A percentile compares a stretch with the other conserved stretches of the same genome.
These are phyloP conservation scores for Diachasmimorpha longicaudata DNA, from an alignment of 1,140 invertebrate species.

Conservation along the genomic window DNA sequence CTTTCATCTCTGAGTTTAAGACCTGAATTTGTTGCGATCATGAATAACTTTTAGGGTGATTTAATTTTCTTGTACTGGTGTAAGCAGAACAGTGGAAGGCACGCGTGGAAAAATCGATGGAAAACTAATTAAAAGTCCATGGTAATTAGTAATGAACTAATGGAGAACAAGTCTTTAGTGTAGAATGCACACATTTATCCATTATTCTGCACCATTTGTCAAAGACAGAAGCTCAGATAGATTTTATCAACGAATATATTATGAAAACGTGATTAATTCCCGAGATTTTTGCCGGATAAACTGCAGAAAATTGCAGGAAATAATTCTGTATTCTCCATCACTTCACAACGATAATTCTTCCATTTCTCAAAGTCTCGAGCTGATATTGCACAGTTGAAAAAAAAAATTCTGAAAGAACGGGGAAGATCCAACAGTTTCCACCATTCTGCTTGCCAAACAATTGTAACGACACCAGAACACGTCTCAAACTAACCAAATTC, in stretches of 20 bases:
- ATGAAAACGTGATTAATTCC: not conserved
- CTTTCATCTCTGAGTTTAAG: conserved; percentile 49
- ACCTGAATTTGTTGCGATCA: conserved; percentile 55
- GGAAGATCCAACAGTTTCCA: conserved; percentile 9
- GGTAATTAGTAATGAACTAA: not conserved
- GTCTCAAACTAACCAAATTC: not conserved
- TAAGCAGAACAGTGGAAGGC: conserved; percentile 30
- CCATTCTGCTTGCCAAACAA: not conserved
- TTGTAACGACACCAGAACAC: not conserved
- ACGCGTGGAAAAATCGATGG: conserved; percentile 15
- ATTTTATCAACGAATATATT: too few relatives aligned
- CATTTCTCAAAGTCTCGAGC: not conserved
- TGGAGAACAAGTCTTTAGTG: not conserved
- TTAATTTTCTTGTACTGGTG: conserved; percentile 44
- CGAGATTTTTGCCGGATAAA: not conserved
- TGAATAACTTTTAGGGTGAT: conserved; percentile 49
- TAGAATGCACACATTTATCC: not conserved
- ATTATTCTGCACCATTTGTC: too few relatives aligned
- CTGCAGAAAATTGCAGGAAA: not conserved
- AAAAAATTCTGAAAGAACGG: not conserved
- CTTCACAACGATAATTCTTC: not conserved
- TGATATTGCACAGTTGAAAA: not conserved
- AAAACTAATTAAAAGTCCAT: not conserved
- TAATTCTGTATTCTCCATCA: not conserved
- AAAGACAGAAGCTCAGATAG: too few relatives aligned